A percentile compares a stretch with the other conserved stretches of the same genome.
phyloP scores from a whole-genome alignment of 2,888 invertebrate genomes.

The Apantesis nais region DNA sequence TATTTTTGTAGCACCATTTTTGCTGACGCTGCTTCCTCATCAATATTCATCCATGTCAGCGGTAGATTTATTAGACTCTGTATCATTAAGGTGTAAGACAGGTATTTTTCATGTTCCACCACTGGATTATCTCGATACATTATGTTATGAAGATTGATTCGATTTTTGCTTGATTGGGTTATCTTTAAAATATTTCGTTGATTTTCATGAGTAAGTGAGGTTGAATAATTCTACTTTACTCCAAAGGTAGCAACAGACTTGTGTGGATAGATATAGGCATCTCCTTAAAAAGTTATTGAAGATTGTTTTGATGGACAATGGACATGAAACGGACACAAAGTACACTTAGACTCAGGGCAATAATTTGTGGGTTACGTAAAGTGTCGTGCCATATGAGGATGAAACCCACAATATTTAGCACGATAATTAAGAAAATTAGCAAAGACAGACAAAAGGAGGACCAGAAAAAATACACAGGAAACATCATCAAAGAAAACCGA shows the following conservation, averaged over 20 bases:
- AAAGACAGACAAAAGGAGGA: no score
- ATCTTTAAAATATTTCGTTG: neutral
- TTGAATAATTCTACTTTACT: neutral
- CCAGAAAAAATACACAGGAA: no score
- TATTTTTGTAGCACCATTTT: conserved; percentile 36
- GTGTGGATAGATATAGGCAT: no score
- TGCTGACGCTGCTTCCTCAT: conserved; percentile 51
- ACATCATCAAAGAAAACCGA: no score
- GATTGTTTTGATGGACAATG: no score
- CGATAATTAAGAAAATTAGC: no score
- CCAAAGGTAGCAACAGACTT: neutral
- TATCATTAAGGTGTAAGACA: conserved; percentile 57
- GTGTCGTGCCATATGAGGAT: no score
- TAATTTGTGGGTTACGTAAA: no score
- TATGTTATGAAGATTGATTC: conserved; percentile 52
- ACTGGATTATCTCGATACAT: conserved; percentile 47
- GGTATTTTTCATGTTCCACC: conserved; percentile 49
- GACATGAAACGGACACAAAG: no score
- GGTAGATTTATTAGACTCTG: conserved; percentile 68
- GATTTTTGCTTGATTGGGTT: conserved; percentile 16
- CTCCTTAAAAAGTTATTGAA: no score
- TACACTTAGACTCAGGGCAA: no score
- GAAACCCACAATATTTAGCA: no score
- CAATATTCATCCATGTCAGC: conserved; percentile 73
- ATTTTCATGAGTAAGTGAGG: neutral